phyloP scores from a whole-genome alignment of 2,113 vertebrate species.

The Physeter macrocephalus region DNA sequence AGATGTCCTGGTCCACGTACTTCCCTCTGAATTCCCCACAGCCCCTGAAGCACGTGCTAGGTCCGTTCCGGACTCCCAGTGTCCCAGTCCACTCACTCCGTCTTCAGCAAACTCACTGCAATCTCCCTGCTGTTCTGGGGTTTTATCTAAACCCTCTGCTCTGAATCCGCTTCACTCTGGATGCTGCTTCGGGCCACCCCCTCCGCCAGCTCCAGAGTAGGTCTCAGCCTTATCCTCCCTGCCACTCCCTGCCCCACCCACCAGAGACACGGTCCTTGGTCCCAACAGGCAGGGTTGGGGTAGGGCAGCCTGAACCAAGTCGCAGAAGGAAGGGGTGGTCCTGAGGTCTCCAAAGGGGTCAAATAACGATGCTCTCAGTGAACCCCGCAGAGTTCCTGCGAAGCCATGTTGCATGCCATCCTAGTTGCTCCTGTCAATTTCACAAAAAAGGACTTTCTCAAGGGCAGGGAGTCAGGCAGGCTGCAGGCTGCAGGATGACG shows the following conservation, averaged over 20 bases:
- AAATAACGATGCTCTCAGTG: background rate
- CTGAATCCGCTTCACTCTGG: background rate
- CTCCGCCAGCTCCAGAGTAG: background rate
- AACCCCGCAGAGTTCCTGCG: accelerated
- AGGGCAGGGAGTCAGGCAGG: background rate
- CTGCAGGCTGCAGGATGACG: background rate
- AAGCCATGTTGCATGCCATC: background rate
- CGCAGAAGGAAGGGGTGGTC: background rate
- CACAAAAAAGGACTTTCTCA: background rate
- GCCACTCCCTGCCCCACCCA: background rate
- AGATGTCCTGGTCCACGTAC: background rate
- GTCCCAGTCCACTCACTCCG: accelerated
- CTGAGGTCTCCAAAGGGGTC: background rate
- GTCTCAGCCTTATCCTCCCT: background rate
- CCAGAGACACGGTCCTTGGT: background rate
- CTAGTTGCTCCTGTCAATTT: background rate
- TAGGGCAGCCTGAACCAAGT: background rate
- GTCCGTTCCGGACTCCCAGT: background rate
- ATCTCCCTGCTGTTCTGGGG: background rate
- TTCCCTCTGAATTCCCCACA: background rate
- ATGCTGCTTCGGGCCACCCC: background rate
- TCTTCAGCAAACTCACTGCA: no score
- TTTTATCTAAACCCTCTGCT: background rate
- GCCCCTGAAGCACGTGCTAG: background rate
- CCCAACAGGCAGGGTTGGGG: background rate